Conservation (phyloP, 2,113 vertebrate genomes). For the Hyperoodon ampullatus region DNA sequence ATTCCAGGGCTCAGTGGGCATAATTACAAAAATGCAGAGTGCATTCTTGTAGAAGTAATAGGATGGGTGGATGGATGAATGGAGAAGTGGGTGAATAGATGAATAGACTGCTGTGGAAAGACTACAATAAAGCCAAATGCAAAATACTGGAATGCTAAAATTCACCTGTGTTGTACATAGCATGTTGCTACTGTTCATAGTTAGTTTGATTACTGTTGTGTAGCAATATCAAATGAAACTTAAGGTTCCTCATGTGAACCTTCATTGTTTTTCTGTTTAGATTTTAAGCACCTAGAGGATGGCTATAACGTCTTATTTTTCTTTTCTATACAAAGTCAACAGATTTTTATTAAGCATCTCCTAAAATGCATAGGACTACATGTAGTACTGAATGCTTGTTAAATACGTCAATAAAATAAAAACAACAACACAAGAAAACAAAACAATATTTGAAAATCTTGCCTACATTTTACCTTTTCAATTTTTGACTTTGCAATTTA, state of each 20-base stretch:
- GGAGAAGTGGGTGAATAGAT: fast-evolving
- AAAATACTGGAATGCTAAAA: fast-evolving
- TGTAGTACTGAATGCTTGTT: not conserved
- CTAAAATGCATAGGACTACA: not conserved
- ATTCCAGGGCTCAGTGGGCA: not conserved
- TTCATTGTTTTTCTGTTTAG: not conserved
- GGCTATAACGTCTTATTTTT: not conserved
- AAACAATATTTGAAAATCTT: not conserved
- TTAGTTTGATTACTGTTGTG: not conserved
- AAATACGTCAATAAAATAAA: not conserved
- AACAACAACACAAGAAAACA: not conserved
- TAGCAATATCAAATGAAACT: not conserved
- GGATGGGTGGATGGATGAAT: not conserved
- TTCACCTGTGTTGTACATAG: fast-evolving
- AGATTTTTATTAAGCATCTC: not conserved
- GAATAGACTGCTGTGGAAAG: not conserved
- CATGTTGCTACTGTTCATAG: not conserved
- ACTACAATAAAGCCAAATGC: not conserved
- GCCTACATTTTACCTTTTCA: not conserved
- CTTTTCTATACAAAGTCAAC: not conserved
- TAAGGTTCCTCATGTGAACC: not conserved
- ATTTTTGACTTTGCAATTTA: not conserved
- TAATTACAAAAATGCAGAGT: not conserved
- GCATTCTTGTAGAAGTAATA: not conserved
- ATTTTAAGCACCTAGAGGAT: not conserved